These are phyloP conservation scores for Nineta flava DNA, from an alignment of 2,888 invertebrate genomes.

Conservation along the genomic window DNA sequence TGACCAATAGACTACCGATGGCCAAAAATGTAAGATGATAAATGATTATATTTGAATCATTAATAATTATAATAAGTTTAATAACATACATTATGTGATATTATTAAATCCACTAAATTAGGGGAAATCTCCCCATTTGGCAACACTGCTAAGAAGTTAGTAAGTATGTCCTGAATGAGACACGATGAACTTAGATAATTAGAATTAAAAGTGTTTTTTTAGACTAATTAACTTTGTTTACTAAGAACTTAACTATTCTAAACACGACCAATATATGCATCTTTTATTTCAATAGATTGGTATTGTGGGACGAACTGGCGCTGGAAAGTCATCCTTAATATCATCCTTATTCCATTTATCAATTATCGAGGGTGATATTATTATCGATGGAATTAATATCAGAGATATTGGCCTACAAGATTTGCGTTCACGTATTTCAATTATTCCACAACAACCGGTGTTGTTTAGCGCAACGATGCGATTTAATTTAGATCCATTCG, in stretches of 20 bases:
- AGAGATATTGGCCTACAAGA: slow-evolving; percentile 37
- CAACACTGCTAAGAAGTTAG: too few relatives aligned
- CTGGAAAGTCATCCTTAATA: slow-evolving; percentile 69
- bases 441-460: slow-evolving; percentile 40
- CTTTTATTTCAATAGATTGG: slow-evolving; percentile 41
- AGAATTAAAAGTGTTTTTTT: neutral
- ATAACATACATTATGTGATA: too few relatives aligned
- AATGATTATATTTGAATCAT: too few relatives aligned
- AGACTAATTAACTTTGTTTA: neutral
- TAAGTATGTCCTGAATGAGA: too few relatives aligned
- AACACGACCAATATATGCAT: too few relatives aligned
- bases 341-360: slow-evolving; percentile 64
- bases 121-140: too few relatives aligned
- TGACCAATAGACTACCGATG: too few relatives aligned
- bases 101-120: too few relatives aligned
- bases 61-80: too few relatives aligned
- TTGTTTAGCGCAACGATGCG: slow-evolving; percentile 56
- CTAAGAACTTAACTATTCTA: too few relatives aligned
- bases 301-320: slow-evolving; percentile 71
- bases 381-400: slow-evolving; percentile 53
- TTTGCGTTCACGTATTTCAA: slow-evolving; percentile 34
- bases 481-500: slow-evolving; percentile 61
- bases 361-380: slow-evolving; percentile 49
- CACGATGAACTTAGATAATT: neutral
- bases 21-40: too few relatives aligned